A percentile compares a stretch with the other conserved stretches of the same genome.
phyloP scores from a whole-genome alignment of 2,113 vertebrate species.

The Rhodinocichla rosea region DNA sequence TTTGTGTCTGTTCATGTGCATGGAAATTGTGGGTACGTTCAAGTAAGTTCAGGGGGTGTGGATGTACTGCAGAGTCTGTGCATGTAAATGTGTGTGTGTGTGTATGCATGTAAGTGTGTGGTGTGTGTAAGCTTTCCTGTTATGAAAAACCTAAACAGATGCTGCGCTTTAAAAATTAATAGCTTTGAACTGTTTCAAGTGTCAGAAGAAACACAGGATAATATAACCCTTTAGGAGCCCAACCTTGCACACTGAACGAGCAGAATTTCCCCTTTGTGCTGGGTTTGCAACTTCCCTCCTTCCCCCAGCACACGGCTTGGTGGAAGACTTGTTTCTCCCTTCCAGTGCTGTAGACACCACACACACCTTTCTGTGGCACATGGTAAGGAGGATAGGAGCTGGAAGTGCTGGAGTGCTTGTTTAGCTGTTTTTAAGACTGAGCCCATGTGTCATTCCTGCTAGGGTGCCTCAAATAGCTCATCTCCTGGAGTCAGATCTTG shows the following conservation, averaged over 20 bases:
- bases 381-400: not conserved
- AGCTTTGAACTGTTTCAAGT: conserved; percentile 78
- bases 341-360: not conserved
- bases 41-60: not conserved
- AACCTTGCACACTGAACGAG: not conserved
- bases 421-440: not conserved
- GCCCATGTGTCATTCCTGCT: not conserved
- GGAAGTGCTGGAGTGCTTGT: not conserved
- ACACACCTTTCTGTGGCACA: not conserved
- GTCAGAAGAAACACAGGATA: conserved; percentile 70
- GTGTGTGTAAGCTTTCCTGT: conserved; percentile 51
- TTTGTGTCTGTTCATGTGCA: not conserved
- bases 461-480: not conserved
- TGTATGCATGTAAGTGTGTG: conserved; percentile 17
- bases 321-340: not conserved
- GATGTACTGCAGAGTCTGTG: not conserved
- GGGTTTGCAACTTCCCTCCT: not conserved
- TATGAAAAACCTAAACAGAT: conserved; percentile 71
- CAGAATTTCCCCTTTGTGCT: not conserved
- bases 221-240: conserved; percentile 64
- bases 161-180: conserved; percentile 80
- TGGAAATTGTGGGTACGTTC: not conserved
- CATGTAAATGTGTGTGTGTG: not conserved
- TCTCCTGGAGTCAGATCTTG: not conserved
- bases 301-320: not conserved